Percentiles rank a stretch among this genome's conserved stretches.
Evolutionary conservation across 2,113 vertebrate genomes (phyloP).

Genomic region (Cyprinodon brontotheroides): DNA sequence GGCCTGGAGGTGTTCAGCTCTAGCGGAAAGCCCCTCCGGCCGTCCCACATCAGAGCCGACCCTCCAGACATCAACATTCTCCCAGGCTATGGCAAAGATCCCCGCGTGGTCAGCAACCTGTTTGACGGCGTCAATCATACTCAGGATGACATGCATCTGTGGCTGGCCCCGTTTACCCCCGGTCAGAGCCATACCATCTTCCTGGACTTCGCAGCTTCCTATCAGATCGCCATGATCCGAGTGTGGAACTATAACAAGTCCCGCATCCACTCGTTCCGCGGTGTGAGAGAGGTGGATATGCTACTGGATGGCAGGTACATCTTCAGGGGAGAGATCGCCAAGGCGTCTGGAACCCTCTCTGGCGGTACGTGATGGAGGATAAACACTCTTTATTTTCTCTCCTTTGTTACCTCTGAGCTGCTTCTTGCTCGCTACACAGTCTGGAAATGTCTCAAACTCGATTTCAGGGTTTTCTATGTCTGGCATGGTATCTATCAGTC

Average conservation of each 20-base stretch:
- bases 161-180: constrained; percentile 92
- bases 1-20: constrained; percentile 93
- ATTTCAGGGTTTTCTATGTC: not conserved
- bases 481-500: not conserved
- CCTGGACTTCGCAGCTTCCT: constrained; percentile 83
- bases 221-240: constrained; percentile 92
- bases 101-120: constrained; percentile 87
- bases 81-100: constrained; percentile 89
- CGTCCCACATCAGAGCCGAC: constrained; percentile 83
- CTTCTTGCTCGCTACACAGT: too few species aligned
- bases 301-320: constrained; percentile 86
- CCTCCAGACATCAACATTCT: constrained; percentile 94
- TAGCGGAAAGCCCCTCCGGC: constrained; percentile 84
- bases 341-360: constrained; percentile 90
- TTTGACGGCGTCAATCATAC: constrained; percentile 91
- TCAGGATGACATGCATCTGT: constrained; percentile 98
- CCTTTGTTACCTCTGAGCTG: too few species aligned
- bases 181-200: constrained; percentile 85
- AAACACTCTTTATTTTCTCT: too few species aligned
- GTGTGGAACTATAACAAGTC: constrained; percentile 99
- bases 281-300: constrained; percentile 90
- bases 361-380: constrained; percentile 81
- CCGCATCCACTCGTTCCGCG: constrained; percentile 94
- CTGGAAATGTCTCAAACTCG: too few species aligned
- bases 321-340: constrained; percentile 97